Evolutionary conservation across 2,113 vertebrate species (phyloP).

Genomic region (Carassius gibelio): DNA sequence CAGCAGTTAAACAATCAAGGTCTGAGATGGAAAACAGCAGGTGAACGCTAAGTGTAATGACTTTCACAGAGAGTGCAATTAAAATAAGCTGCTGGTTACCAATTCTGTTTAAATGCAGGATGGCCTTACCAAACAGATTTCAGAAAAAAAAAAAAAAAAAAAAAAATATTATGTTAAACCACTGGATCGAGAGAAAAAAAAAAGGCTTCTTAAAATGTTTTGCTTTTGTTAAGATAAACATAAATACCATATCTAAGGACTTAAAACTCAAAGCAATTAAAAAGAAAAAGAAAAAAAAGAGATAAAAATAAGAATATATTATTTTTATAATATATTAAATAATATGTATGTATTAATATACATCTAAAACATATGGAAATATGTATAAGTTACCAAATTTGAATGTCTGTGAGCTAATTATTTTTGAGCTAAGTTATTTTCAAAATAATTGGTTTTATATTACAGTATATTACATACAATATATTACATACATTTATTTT

Average conservation of each 20-base stretch:
- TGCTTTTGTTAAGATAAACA: not conserved
- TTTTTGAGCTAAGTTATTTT: no score
- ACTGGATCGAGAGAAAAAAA: not conserved
- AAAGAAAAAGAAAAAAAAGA: no score
- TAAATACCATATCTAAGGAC: not conserved
- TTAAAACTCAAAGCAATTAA: not conserved
- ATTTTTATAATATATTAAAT: no score
- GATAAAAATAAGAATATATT: no score
- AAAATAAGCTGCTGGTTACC: not conserved
- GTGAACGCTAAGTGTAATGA: not conserved
- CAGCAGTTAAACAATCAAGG: not conserved
- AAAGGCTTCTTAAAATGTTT: not conserved
- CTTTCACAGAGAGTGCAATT: not conserved
- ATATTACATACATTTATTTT: not conserved
- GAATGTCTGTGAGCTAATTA: no score
- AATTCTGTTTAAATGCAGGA: not conserved
- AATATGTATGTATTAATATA: no score
- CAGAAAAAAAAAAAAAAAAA: no score
- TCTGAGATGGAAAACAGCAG: conserved; percentile 5
- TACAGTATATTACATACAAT: no score
- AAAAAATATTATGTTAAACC: not conserved
- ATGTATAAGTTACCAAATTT: no score
- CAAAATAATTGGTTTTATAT: no score
- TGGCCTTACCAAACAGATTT: not conserved
- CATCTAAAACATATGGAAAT: no score